Conservation (phyloP, 2,888 invertebrate genomes). For the Crossocerus cetratus region DNA sequence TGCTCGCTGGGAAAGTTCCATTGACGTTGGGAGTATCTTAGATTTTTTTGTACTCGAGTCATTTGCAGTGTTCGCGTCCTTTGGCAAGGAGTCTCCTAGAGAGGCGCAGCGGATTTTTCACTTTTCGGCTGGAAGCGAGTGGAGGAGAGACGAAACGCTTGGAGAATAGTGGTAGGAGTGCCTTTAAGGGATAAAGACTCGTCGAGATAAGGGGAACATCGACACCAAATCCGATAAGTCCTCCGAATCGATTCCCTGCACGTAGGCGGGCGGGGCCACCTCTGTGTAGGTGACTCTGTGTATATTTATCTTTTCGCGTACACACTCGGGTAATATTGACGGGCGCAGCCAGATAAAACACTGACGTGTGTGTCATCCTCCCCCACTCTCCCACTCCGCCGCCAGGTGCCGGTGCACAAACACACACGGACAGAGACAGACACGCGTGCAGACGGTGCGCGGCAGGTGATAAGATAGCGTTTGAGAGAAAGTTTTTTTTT, state of each 20-base stretch:
- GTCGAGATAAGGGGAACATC: conserved; percentile 34
- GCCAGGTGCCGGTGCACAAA: conserved; percentile 17
- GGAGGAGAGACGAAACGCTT: no score
- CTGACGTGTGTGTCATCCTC: conserved; percentile 1
- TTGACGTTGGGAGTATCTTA: no score
- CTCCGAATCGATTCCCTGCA: conserved; percentile 47
- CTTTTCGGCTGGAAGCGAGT: no score
- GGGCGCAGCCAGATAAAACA: conserved; percentile 29
- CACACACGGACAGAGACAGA: neutral
- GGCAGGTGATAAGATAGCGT: conserved; percentile 41
- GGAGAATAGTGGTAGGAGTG: no score
- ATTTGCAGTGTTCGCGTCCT: no score
- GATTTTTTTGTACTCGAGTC: no score
- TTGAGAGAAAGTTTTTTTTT: conserved; percentile 25
- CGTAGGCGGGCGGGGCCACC: conserved; percentile 18
- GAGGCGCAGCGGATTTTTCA: no score
- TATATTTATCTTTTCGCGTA: conserved; percentile 51
- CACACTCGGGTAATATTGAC: conserved; percentile 33
- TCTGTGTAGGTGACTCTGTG: conserved; percentile 19
- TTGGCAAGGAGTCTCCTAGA: no score
- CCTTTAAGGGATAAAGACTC: conserved; percentile 23
- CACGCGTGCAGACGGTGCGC: no score
- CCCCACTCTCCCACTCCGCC: conserved; percentile 4
- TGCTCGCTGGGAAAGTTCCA: no score
- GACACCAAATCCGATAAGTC: conserved; percentile 49